A percentile compares a stretch with the other conserved stretches of the same genome.
Evolutionary conservation across 2,113 vertebrate genomes (phyloP).

Genomic region (Peromyscus maniculatus): DNA sequence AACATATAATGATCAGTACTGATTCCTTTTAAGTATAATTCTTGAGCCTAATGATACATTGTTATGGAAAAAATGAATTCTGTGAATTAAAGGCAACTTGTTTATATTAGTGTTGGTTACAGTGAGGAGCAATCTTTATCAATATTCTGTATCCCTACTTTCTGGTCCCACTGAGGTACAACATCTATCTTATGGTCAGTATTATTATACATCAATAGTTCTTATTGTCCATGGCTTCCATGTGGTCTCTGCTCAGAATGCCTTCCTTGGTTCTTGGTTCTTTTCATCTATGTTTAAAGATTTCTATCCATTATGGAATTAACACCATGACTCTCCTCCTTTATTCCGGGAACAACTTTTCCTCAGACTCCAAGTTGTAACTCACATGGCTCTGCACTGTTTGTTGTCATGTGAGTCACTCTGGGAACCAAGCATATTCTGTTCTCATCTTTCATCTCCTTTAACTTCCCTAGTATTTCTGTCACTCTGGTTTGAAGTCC

Average conservation of each 20-base stretch:
- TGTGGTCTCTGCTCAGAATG: neutral
- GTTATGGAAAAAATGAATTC: neutral
- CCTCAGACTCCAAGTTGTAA: neutral
- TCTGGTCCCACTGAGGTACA: neutral
- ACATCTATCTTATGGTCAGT: neutral
- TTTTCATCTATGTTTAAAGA: neutral
- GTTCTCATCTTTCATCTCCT: neutral
- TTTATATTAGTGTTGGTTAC: neutral
- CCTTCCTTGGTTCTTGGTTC: neutral
- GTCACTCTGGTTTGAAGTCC: neutral
- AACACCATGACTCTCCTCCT: neutral
- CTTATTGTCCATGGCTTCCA: neutral
- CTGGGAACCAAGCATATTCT: neutral
- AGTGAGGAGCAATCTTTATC: neutral
- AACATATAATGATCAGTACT: neutral
- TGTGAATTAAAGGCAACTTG: neutral
- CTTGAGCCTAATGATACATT: neutral
- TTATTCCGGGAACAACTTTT: neutral
- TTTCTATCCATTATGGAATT: neutral
- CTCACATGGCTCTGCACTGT: neutral
- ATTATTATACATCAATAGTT: too few species aligned
- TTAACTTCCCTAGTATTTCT: neutral
- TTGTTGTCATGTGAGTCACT: neutral
- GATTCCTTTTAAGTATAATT: neutral
- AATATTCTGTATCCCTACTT: neutral